These are phyloP conservation scores for Cyclura pinguis DNA, from an alignment of 2,797 vertebrate species.

Conservation along the genomic window DNA sequence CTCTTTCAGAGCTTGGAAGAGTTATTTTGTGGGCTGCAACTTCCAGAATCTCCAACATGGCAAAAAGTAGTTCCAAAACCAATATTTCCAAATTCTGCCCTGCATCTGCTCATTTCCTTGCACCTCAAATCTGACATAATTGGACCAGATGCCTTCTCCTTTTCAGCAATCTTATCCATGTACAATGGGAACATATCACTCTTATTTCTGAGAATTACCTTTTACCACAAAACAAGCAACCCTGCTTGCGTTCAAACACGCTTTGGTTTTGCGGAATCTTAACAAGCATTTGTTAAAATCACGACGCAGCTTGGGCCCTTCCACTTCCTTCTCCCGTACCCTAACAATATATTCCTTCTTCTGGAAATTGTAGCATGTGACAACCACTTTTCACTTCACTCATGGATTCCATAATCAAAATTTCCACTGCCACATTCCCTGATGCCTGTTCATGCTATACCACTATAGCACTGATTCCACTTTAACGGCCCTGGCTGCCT, in stretches of 20 bases:
- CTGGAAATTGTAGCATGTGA: not conserved
- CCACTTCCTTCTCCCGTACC: not conserved
- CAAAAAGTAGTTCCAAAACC: not conserved
- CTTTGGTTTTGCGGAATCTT: not conserved
- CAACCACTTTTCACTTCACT: not conserved
- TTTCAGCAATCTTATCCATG: not conserved
- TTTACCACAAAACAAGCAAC: not conserved
- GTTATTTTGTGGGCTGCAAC: too few relatives aligned
- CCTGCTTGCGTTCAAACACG: not conserved
- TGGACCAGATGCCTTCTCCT: not conserved
- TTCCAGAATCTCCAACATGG: too few relatives aligned
- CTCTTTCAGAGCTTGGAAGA: too few relatives aligned
- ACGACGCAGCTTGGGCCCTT: not conserved
- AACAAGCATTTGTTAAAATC: not conserved
- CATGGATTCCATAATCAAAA: not conserved
- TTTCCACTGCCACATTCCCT: not conserved
- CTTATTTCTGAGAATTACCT: not conserved
- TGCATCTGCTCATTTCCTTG: not conserved
- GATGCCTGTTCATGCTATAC: too few relatives aligned
- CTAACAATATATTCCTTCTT: not conserved
- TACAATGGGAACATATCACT: too few relatives aligned
- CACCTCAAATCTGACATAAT: not conserved
- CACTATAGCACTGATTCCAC: too few relatives aligned
- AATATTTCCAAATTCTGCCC: not conserved
- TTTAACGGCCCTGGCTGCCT: too few relatives aligned